A percentile compares a stretch with the other conserved stretches of the same genome.
These are phyloP conservation scores for Rallus limicola DNA, from an alignment of 2,113 vertebrate species.

Conservation along the genomic window DNA sequence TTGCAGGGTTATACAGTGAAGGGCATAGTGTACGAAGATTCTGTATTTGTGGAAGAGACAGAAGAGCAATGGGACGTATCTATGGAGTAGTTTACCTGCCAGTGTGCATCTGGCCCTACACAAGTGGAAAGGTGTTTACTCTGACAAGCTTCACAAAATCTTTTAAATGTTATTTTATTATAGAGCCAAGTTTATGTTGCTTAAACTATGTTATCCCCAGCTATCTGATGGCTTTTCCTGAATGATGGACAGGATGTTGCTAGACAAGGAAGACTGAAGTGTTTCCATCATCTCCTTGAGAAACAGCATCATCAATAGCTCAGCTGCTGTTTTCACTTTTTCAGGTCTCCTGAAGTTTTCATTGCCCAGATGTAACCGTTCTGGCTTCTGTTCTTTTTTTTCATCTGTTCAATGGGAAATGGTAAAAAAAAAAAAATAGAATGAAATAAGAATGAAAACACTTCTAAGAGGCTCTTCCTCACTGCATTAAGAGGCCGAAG, in stretches of 20 bases:
- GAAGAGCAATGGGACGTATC: not conserved
- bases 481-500: constrained; percentile 53
- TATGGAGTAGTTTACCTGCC: not conserved
- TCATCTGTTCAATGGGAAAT: not conserved
- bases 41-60: not conserved
- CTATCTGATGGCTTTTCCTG: not conserved
- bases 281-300: not conserved
- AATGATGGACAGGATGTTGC: not conserved
- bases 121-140: not conserved
- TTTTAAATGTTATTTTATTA: not conserved
- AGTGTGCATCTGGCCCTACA: not conserved
- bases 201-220: not conserved
- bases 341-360: not conserved
- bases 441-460: not conserved
- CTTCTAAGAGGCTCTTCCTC: constrained; percentile 17
- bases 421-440: not conserved
- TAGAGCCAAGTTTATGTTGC: not conserved
- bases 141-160: not conserved
- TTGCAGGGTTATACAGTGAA: not conserved
- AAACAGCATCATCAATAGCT: not conserved
- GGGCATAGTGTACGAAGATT: not conserved
- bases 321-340: not conserved
- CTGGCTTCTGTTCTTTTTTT: not conserved
- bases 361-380: not conserved
- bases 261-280: not conserved